Percentiles rank a stretch among this genome's conserved stretches.
These are phyloP conservation scores for Acanthurus lineatus DNA, from an alignment of 2,797 vertebrate genomes.

Conservation along the genomic window DNA sequence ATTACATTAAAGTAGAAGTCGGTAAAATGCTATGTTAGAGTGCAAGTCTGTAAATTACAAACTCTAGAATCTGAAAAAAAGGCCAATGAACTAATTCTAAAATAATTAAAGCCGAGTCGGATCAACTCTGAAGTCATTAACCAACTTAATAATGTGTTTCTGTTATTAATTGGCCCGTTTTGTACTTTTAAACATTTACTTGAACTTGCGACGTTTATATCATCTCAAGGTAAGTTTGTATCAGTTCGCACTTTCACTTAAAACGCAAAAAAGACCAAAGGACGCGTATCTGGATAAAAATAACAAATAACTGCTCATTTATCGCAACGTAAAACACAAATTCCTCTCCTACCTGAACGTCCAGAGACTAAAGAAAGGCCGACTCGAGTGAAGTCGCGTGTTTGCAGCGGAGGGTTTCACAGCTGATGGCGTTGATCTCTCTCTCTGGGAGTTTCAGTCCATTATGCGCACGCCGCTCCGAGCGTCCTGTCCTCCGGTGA, in stretches of 20 bases:
- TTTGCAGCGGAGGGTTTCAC: slow-evolving; percentile 8
- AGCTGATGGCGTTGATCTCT: background rate
- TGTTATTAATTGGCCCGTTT: background rate
- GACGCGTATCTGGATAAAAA: background rate
- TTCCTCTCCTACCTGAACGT: slow-evolving; percentile 57
- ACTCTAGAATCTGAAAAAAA: too few species aligned
- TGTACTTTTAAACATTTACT: background rate
- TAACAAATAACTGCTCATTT: fast-evolving
- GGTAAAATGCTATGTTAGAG: background rate
- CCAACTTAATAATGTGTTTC: too few species aligned
- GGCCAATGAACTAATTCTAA: too few species aligned
- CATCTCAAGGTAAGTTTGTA: background rate
- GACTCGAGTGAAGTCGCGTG: background rate
- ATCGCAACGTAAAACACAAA: background rate
- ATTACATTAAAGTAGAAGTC: background rate
- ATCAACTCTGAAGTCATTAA: slow-evolving; percentile 9
- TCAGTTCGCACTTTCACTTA: background rate
- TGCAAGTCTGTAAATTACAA: too few species aligned
- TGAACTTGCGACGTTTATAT: background rate
- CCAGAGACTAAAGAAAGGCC: slow-evolving; percentile 9
- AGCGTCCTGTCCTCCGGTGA: slow-evolving; percentile 38
- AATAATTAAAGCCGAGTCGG: background rate
- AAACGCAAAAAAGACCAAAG: background rate
- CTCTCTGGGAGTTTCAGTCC: slow-evolving; percentile 66
- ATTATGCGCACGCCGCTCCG: slow-evolving; percentile 61